Base-by-base conservation (phyloP, 2,888 invertebrate species). In the Chaitophorus viminalis region DNA sequence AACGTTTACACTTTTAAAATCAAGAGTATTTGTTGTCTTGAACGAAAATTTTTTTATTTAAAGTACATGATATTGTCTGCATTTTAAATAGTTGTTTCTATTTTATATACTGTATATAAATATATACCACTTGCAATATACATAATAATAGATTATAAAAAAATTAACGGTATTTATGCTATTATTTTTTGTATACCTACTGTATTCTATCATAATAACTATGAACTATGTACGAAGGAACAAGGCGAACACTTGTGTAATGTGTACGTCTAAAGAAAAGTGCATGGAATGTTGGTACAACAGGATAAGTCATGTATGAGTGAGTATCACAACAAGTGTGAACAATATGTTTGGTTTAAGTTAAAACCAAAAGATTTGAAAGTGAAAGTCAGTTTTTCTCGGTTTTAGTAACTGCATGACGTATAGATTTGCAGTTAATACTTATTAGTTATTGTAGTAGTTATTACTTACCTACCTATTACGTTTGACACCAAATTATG, bases 351-450 rank as follows among this genome's bases (percentile, higher is more conserved):
- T 54, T 31, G 21, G 54, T 77, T 77, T 25, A 33, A 31, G 54
- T 54, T 33, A 54, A 77, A 54, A 21, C 21, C 25, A 54, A 46
- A n/a, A 17, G 54, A 33, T 54, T 54, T 77, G 29, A 76, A 54
- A 77, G 77, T 77, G 77, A 77, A 77, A 77, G 77, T 54, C 3
- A 77, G 31, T 54, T 33, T 33, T 77, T 77, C 52, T 54, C 11
- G 9, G 25, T 68, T 68, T 68, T 68, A n/a, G 9, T 68, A 29
- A 29, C 29, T 68, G 29, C n/a, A 68, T 68, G 21, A 65, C n/a
- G 6, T 54, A 54, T 46, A 46, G 46, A 6, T 54, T 1, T n/a
- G n/a, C n/a, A n/a, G n/a, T n/a, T n/a, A n/a, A n/a, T n/a, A n/a
- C n/a, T n/a, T n/a, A n/a, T n/a, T n/a, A n/a, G n/a, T n/a, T n/a